phyloP scores from a whole-genome alignment of 2,888 invertebrate species.

The Agriopis aurantiaria region DNA sequence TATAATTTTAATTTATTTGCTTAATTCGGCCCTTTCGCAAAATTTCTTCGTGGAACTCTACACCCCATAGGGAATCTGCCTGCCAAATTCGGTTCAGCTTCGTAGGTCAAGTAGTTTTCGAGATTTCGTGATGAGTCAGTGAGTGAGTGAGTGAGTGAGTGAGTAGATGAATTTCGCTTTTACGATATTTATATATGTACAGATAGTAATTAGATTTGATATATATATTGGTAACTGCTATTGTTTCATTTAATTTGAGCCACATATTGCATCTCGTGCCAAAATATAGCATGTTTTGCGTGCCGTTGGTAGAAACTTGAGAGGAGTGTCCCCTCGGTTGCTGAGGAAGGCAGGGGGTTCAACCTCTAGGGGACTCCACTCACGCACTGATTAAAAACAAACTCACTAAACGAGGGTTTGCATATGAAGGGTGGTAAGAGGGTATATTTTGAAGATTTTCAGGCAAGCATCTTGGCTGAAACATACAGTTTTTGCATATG shows the following conservation, averaged over 20 bases:
- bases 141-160: too few relatives aligned
- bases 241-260: background rate
- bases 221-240: background rate
- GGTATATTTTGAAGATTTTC: background rate
- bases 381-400: slow-evolving; percentile 83
- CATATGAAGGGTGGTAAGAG: slow-evolving; percentile 54
- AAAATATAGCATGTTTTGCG: slow-evolving; percentile 34
- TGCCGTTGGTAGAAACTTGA: slow-evolving; percentile 32
- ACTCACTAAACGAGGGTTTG: slow-evolving; percentile 70
- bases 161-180: too few relatives aligned
- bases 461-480: background rate
- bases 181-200: too few relatives aligned
- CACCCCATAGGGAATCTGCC: too few relatives aligned
- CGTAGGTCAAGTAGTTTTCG: too few relatives aligned
- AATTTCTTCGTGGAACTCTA: too few relatives aligned
- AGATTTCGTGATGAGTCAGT: too few relatives aligned
- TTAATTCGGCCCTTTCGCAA: too few relatives aligned
- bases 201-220: too few relatives aligned
- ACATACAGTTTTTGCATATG: background rate
- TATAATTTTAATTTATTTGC: too few relatives aligned
- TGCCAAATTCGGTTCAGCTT: too few relatives aligned
- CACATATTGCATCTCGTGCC: slow-evolving; percentile 8
- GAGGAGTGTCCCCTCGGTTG: slow-evolving; percentile 62
- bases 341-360: slow-evolving; percentile 48
- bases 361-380: slow-evolving; percentile 69